Base-by-base conservation (phyloP, 2,888 invertebrate species). In the Diarsia dahlii region DNA sequence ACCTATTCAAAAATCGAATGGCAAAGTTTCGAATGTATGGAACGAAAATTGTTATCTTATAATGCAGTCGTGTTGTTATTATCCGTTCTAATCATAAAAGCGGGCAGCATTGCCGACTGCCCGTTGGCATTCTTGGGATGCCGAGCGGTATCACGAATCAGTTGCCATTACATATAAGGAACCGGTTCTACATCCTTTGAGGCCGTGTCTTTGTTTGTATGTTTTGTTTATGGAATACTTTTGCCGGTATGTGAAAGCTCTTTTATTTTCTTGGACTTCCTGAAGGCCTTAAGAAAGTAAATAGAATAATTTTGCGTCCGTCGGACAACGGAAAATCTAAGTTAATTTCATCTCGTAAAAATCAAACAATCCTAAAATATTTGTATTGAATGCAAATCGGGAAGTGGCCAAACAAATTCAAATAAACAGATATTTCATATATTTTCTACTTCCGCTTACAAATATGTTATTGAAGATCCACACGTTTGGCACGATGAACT, bases 111-210 rank as follows among this genome's bases (percentile, higher is more conserved):
- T 87, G 86, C 60, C 60, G 60, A 60, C 60, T 60, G 60, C 85
- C 87, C 82, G 89, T 74, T 88, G 82, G 89, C 92, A 92, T 92
- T 90, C 92, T 88, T 85, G 82, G 88, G 87, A 89, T 90, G 86
- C 92, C 91, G 70, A 84, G 78, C 83, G 77, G 88, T 90, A 89
- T 91, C 91, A 87, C 87, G 89, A 90, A 83, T 88, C 86, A 82
- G 88, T 88, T 88, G 86, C 82, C 87, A 88, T 87, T 88, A 84
- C 82, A 85, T 77, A 89, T 88, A 89, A 85, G 80, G 78, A 89
- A 94, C 94, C 94, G 93, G 94, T 95, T 93, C 89, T 81, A 89
- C 92, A 91, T 93, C 92, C 93, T 92, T 93, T 87, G 90, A 90
- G 91, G 90, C 86, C 90, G 85, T 85, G 78, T 86, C 89, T 89